Conservation (phyloP, 1,140 invertebrate genomes). For the Lepidurus packardi region DNA sequence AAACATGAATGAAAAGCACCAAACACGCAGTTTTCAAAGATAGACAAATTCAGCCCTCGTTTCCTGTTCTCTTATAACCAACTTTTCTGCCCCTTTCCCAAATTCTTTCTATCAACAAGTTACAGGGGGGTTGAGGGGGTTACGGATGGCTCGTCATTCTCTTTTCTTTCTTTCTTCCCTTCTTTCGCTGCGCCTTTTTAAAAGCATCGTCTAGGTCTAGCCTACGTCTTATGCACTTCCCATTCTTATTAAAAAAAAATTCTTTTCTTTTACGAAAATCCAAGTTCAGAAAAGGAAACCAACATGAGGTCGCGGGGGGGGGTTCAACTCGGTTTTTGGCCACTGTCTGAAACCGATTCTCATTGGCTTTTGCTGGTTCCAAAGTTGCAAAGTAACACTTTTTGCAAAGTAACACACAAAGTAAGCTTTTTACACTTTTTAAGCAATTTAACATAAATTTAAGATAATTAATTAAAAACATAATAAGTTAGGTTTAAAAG, state of each 20-base stretch:
- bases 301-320: neutral
- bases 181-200: neutral
- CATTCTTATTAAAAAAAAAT: neutral
- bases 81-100: neutral
- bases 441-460: too few species aligned
- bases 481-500: too few species aligned
- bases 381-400: too few species aligned
- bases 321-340: neutral
- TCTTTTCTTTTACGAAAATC: neutral
- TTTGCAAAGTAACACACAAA: too few species aligned
- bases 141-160: neutral
- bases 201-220: neutral
- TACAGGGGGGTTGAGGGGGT: neutral
- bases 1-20: conserved; percentile 10
- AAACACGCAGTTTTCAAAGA: neutral
- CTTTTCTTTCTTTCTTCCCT: neutral
- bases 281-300: neutral
- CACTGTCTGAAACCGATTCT: neutral
- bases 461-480: too few species aligned
- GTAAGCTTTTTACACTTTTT: too few species aligned
- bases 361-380: neutral
- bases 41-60: neutral
- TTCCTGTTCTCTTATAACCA: neutral
- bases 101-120: conserved; percentile 19
- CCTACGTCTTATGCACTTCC: neutral